These are phyloP conservation scores for Sinopyrophorus schimmeli DNA, from an alignment of 2,888 invertebrate species.

Conservation along the genomic window DNA sequence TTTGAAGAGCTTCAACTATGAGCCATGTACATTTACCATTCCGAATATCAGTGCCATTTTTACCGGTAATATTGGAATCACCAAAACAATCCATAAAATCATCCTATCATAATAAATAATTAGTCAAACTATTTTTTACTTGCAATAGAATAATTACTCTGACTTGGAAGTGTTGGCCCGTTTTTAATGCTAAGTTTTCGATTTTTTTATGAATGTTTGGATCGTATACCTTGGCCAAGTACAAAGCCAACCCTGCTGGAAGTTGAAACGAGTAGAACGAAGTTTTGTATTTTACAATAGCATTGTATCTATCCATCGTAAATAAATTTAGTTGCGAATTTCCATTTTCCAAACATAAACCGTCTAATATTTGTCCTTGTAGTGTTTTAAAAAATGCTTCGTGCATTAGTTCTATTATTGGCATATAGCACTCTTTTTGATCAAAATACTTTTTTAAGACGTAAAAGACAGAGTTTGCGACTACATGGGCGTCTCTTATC, in stretches of 20 bases:
- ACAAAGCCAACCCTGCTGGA: slow-evolving; percentile 86
- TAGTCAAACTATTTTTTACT: background rate
- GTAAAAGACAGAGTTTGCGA: slow-evolving; percentile 78
- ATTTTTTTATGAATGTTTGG: slow-evolving; percentile 81
- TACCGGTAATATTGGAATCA: slow-evolving; percentile 82
- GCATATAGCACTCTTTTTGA: slow-evolving; percentile 73
- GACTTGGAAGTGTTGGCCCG: slow-evolving; percentile 95
- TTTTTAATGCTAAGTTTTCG: slow-evolving; percentile 81
- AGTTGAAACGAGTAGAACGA: slow-evolving; percentile 92
- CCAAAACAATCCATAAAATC: slow-evolving; percentile 93
- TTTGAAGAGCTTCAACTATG: slow-evolving; percentile 83
- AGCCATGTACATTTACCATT: slow-evolving; percentile 98
- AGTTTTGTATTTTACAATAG: slow-evolving; percentile 90
- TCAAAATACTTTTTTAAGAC: slow-evolving; percentile 80
- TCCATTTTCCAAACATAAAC: slow-evolving; percentile 60
- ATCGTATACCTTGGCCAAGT: slow-evolving; percentile 78
- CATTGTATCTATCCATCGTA: slow-evolving; percentile 84
- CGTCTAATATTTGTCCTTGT: slow-evolving; percentile 83
- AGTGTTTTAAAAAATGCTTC: slow-evolving; percentile 74
- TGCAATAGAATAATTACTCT: slow-evolving; percentile 62
- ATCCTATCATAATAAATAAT: slow-evolving; percentile 59
- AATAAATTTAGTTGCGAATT: slow-evolving; percentile 70
- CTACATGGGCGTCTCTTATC: slow-evolving; percentile 81
- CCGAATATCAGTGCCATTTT: slow-evolving; percentile 87
- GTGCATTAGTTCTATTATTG: slow-evolving; percentile 80